These are phyloP conservation scores for Drosophila prosaltans DNA, from an alignment of 1,140 invertebrate species.

Conservation along the genomic window DNA sequence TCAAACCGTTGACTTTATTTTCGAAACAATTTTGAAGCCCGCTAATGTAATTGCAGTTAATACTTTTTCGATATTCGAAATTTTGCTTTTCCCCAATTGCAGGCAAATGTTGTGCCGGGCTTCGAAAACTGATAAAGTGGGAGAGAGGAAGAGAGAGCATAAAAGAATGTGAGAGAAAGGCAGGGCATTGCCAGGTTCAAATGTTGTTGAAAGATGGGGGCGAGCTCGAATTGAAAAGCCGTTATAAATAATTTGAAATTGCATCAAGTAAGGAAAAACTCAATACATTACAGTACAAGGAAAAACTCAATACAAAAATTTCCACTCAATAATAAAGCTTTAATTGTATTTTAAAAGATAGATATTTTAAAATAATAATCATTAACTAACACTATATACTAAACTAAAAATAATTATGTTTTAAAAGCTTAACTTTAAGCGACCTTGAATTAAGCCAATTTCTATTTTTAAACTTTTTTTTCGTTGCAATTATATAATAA, in stretches of 20 bases:
- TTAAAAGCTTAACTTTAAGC: background rate
- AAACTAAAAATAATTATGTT: background rate
- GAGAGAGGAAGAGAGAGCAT: background rate
- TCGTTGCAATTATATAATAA: background rate
- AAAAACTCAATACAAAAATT: no score
- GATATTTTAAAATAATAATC: no score
- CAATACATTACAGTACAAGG: no score
- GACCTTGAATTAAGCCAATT: background rate
- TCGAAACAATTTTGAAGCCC: slow-evolving; percentile 28
- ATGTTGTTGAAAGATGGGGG: background rate
- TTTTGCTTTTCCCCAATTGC: slow-evolving; percentile 17
- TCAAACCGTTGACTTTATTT: slow-evolving; percentile 7
- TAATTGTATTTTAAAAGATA: no score
- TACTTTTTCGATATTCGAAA: slow-evolving; percentile 69
- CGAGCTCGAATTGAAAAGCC: background rate
- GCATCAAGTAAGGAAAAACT: background rate
- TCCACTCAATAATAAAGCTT: no score
- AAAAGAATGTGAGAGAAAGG: background rate
- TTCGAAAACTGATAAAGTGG: background rate
- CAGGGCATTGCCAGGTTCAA: slow-evolving; percentile 26
- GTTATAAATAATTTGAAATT: background rate
- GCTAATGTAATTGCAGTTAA: slow-evolving; percentile 68
- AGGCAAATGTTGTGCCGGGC: background rate
- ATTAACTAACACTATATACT: no score
- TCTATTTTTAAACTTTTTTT: background rate